phyloP scores from a whole-genome alignment of 92 coral and sea anemone genomes.

The Montipora capitata region DNA sequence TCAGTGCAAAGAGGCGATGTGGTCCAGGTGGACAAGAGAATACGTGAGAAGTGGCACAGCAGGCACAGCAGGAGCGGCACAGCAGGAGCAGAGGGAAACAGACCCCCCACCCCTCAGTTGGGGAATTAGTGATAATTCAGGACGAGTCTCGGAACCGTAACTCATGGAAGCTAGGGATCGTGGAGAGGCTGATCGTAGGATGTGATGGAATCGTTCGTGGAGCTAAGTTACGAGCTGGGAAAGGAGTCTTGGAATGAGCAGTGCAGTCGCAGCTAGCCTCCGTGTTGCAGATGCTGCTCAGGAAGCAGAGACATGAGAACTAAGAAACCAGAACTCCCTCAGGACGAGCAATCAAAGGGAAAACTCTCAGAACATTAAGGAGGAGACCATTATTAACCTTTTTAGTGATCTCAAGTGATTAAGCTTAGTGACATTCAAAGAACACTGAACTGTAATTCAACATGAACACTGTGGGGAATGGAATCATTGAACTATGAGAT shows the following conservation, averaged over 20 bases:
- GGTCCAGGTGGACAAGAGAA: conserved; percentile 50
- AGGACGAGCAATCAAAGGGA: too few species aligned
- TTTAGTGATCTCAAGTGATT: too few species aligned
- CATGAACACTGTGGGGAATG: too few species aligned
- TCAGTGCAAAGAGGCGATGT: conserved; percentile 38
- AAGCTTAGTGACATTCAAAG: too few species aligned
- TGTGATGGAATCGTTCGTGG: conserved; percentile 36
- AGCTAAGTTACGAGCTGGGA: conserved; percentile 26
- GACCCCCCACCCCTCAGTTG: neutral
- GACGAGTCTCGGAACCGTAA: conserved; percentile 12
- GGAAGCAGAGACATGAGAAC: conserved; percentile 23
- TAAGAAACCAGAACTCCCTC: neutral
- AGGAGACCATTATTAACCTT: too few species aligned
- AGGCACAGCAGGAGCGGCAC: conserved; percentile 4
- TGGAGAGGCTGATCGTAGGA: conserved; percentile 12
- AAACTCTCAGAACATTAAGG: too few species aligned
- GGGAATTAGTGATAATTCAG: conserved; percentile 7
- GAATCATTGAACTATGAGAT: too few species aligned
- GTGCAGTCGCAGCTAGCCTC: conserved; percentile 40
- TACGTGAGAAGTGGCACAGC: conserved; percentile 1
- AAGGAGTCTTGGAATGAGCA: conserved; percentile 1
- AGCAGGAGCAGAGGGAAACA: neutral
- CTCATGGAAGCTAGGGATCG: conserved; percentile 22
- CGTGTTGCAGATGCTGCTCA: conserved; percentile 17
- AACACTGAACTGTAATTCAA: too few species aligned